These are phyloP conservation scores for Hepsetus odoe DNA, from an alignment of 2,113 vertebrate genomes.

Conservation along the genomic window DNA sequence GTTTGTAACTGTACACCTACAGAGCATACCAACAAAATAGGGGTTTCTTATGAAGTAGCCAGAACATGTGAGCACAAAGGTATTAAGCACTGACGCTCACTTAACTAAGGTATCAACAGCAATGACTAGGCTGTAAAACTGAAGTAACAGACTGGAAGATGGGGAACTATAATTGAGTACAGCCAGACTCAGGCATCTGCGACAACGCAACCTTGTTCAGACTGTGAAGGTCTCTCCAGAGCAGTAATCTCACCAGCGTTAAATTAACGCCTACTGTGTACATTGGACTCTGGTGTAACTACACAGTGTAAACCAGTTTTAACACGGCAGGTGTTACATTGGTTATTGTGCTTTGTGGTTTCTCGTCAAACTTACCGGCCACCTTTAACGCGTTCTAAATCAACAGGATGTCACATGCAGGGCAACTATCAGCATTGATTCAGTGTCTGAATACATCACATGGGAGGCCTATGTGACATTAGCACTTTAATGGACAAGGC, in stretches of 20 bases:
- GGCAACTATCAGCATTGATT: neutral
- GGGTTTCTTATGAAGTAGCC: neutral
- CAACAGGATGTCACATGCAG: neutral
- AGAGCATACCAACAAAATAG: neutral
- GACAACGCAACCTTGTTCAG: neutral
- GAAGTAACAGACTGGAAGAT: neutral
- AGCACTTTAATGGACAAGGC: conserved; percentile 1
- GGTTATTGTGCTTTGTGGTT: neutral
- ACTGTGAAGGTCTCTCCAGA: neutral
- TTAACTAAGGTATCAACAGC: neutral
- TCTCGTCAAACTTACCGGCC: neutral
- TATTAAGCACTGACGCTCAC: neutral
- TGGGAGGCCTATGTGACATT: neutral
- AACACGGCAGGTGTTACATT: conserved; percentile 3
- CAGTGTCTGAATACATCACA: neutral
- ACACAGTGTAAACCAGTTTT: neutral
- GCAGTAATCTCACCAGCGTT: conserved; percentile 2
- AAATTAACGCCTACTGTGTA: conserved; percentile 8
- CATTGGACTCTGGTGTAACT: neutral
- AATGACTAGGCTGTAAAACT: neutral
- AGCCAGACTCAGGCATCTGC: neutral
- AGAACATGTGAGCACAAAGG: neutral
- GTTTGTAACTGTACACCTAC: neutral
- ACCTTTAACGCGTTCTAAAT: neutral
- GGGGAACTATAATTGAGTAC: neutral